Base-by-base conservation (phyloP, 2,888 invertebrate genomes). In the Ochropleura leucogaster region DNA sequence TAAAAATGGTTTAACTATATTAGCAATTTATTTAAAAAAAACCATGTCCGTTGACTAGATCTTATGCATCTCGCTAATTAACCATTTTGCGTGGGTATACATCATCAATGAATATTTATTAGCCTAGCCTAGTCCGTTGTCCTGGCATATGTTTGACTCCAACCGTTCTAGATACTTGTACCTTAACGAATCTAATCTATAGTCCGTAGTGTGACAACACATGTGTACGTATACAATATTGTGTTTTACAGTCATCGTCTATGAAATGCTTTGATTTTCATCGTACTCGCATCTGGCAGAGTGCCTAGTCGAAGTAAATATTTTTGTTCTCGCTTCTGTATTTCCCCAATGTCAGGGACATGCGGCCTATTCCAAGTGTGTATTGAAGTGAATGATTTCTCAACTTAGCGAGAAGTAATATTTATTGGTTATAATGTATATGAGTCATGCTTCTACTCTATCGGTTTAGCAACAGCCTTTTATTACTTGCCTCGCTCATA, bases 331-430 rank as follows among this genome's bases (percentile, higher is more conserved):
- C 82, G 80, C 66, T 74, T 76, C 76, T 79, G 72, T 83, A 44
- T 53, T 80, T 87, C 72, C 69, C 80, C 89, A 90, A 88, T 88
- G 90, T 89, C 90, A 90, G 49, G 89, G 89, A 49, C 86, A 77
- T 68, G 49, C 47, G 68, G 64, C 44, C 70, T 71, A 71, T 68
- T 78, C 68, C 74, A 70, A 67, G 47, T 57, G 30, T 71, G 59
- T 49, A 55, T 69, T 74, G 68, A 78, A 80, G 53, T 42, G 80
- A 82, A 77, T 75, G 16, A 82, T 85, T 85, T 85, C 80, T 80
- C 72, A 82, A 86, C 73, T 75, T 77, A 74, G 59, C 70, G 70
- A 79, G 79, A 86, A 85, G 62, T 83, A 78, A 72, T 59, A 75
- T 78, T 74, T 59, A 75, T 78, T 74, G 66, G 51, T 55, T 72